These are phyloP conservation scores for Hofmannophila pseudospretella DNA, from an alignment of 2,888 invertebrate genomes.

Conservation along the genomic window DNA sequence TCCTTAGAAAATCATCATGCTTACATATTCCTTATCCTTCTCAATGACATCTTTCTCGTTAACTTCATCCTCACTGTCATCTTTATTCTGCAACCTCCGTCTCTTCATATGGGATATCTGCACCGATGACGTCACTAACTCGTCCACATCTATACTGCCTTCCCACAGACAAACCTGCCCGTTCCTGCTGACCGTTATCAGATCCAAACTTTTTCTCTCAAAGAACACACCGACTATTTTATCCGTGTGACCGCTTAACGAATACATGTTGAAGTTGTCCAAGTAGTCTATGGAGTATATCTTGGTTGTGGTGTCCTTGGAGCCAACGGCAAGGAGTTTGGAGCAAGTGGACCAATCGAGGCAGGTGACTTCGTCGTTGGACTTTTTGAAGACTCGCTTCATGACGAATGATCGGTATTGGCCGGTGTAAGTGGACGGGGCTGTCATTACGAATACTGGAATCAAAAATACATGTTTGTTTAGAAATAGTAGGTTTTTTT, in stretches of 20 bases:
- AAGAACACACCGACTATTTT: conserved; percentile 92
- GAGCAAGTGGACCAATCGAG: conserved; percentile 97
- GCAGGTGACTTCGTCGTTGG: conserved; percentile 90
- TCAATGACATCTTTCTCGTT: conserved; percentile 78
- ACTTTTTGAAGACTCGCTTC: conserved; percentile 88
- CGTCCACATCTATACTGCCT: conserved; percentile 85
- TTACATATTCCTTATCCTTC: conserved; percentile 68
- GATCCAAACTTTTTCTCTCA: conserved; percentile 89
- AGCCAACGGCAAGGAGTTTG: conserved; percentile 91
- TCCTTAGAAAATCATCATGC: no score
- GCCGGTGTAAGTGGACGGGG: conserved; percentile 88
- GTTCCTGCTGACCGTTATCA: conserved; percentile 89
- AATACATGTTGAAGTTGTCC: conserved; percentile 85
- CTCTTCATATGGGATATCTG: conserved; percentile 73
- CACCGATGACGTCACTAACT: conserved; percentile 75
- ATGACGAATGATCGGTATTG: conserved; percentile 93
- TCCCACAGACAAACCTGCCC: conserved; percentile 93
- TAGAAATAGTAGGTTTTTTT: no score
- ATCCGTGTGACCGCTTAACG: conserved; percentile 91
- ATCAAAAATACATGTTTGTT: conserved; percentile 17
- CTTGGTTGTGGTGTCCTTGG: conserved; percentile 92
- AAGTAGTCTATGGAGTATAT: conserved; percentile 87
- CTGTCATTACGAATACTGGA: conserved; percentile 89
- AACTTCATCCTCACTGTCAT: conserved; percentile 82
- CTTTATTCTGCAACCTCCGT: conserved; percentile 50